Evolutionary conservation across 2,888 invertebrate species (phyloP).

Genomic region (Harpalus rufipes): DNA sequence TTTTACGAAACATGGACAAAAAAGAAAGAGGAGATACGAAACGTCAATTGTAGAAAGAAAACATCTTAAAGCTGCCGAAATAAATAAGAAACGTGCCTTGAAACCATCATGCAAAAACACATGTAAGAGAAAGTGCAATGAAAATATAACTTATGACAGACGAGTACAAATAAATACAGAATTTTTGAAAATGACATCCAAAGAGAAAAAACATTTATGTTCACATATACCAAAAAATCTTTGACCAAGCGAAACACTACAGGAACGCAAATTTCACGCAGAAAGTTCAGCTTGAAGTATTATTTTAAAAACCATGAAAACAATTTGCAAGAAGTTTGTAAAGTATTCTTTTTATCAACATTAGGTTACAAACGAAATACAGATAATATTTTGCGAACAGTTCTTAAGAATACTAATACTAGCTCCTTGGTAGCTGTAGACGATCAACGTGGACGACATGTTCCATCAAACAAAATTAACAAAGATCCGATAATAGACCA

Average conservation of each 20-base stretch:
- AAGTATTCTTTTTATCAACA: neutral
- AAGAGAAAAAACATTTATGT: neutral
- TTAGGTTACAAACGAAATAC: neutral
- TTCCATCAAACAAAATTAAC: conserved; percentile 1
- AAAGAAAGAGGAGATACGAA: no score
- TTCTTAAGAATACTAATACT: neutral
- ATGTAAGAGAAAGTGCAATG: conserved; percentile 4
- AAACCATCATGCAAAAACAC: neutral
- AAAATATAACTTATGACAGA: conserved; percentile 1
- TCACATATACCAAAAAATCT: neutral
- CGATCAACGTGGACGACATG: neutral
- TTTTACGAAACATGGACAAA: neutral
- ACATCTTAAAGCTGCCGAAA: neutral
- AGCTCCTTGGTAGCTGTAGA: neutral
- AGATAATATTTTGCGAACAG: neutral
- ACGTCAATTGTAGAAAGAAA: no score
- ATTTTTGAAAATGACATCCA: neutral
- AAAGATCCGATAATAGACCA: neutral
- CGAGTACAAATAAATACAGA: neutral
- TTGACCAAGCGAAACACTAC: neutral
- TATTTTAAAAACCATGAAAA: neutral
- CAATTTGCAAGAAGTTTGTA: neutral
- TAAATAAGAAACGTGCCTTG: neutral
- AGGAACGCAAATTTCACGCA: neutral
- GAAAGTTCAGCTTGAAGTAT: neutral